These are phyloP conservation scores for Helostoma temminkii DNA, from an alignment of 2,797 vertebrate species.

Conservation along the genomic window DNA sequence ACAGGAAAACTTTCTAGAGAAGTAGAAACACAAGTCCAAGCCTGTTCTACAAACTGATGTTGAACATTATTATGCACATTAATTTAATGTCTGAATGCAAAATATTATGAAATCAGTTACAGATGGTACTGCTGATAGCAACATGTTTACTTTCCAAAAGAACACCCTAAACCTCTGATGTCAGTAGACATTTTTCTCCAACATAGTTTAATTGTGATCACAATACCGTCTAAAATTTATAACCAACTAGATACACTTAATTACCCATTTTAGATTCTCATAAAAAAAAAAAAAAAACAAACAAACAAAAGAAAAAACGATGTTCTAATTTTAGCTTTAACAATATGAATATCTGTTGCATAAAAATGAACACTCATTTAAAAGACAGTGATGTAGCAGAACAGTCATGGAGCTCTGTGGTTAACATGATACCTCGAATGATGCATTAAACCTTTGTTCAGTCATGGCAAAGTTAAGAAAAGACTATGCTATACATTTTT, in stretches of 20 bases:
- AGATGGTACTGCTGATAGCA: not conserved
- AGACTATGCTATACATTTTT: not conserved
- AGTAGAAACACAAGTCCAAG: constrained; percentile 2
- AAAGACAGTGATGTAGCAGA: too few relatives aligned
- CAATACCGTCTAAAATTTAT: not conserved
- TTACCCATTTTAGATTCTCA: not conserved
- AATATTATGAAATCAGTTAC: constrained; percentile 3
- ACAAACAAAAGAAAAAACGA: too few relatives aligned
- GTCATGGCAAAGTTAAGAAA: not conserved
- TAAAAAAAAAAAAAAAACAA: too few relatives aligned
- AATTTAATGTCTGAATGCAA: not conserved
- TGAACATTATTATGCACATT: not conserved
- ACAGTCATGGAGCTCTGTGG: not conserved
- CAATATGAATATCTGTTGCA: too few relatives aligned
- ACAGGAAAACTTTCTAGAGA: not conserved
- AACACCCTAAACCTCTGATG: constrained; percentile 23
- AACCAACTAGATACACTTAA: not conserved
- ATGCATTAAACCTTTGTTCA: not conserved
- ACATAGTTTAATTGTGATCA: not conserved
- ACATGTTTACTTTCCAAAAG: constrained; percentile 18
- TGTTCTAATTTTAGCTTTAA: not conserved
- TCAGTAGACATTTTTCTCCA: not conserved
- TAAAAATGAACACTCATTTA: too few relatives aligned
- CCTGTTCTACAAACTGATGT: not conserved
- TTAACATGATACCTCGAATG: not conserved